phyloP scores from a whole-genome alignment of 2,797 vertebrate genomes.

The Catostomus latipinnis region DNA sequence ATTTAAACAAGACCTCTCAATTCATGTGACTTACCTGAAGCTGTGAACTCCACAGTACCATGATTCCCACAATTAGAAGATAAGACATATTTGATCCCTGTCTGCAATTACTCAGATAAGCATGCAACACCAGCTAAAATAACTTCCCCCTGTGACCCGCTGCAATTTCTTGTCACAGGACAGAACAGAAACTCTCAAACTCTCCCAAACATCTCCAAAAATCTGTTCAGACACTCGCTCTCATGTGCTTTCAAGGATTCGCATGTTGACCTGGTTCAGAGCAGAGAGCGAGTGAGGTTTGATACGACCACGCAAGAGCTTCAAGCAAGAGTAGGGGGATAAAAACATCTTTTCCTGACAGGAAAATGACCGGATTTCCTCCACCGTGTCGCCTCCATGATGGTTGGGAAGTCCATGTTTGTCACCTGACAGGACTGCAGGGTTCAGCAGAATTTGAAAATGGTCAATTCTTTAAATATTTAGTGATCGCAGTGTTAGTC shows the following conservation, averaged over 20 bases:
- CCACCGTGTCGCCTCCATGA: constrained; percentile 76
- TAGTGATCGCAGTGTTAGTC: not conserved
- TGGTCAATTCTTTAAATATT: constrained; percentile 1
- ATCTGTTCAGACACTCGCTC: not conserved
- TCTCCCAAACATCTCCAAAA: constrained; percentile 32
- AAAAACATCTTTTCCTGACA: constrained; percentile 72
- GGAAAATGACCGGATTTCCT: constrained; percentile 88
- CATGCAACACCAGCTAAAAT: constrained; percentile 26
- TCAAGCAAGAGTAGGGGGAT: constrained; percentile 59
- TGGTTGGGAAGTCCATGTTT: constrained; percentile 83
- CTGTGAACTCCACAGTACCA: constrained; percentile 45
- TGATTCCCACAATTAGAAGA: constrained; percentile 53
- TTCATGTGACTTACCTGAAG: constrained; percentile 49
- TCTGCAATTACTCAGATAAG: constrained; percentile 38
- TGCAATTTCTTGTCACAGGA: constrained; percentile 24
- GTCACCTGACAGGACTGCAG: constrained; percentile 61
- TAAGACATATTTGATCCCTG: constrained; percentile 57
- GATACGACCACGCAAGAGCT: constrained; percentile 34
- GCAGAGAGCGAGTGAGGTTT: constrained; percentile 29
- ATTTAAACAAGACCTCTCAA: too few relatives aligned
- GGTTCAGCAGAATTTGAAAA: constrained; percentile 50
- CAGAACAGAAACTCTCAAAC: not conserved
- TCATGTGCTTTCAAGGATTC: constrained; percentile 32
- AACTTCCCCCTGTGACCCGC: constrained; percentile 3
- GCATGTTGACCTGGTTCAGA: constrained; percentile 19